Evolutionary conservation across 2,113 vertebrate genomes (phyloP), one percentile per base, ranked within the genome.

Genomic region (Atractosteus spatula): DNA sequence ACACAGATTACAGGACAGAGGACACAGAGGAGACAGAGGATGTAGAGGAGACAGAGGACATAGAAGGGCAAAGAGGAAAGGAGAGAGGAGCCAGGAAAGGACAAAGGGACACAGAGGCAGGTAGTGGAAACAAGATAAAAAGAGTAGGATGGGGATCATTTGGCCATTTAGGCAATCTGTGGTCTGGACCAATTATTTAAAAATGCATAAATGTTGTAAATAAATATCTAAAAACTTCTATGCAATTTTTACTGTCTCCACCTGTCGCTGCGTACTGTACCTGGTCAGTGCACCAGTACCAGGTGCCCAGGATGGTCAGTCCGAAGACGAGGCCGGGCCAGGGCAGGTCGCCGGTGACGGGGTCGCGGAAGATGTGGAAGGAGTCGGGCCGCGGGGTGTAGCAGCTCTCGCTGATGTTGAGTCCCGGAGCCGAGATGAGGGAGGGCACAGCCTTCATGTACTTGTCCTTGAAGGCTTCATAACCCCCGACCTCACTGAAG

Each of bases 231-330:
- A 29, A 29, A 29, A 29, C 17, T 29, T 29, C 17, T 29, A 29
- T 29, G 17, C 17, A 29, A 29, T 29, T 1, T 29, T 29, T 29
- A 29, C 17, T 29, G 17, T 29, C 17, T 29, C 17, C 17, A 29
- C 17, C 17, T 29, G 17, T 29, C 17, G 17, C 17, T 29, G 17
- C 17, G 17, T 29, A 29, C 17, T 29, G 74, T 89, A 99, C 97
- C 96, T 99, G 97, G 64, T 99, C 97, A 0, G 96, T 97, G 86
- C 97, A 99, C 95, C 95, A 99, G 81, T 98, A 99, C 97, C 97
- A 99, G 68, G 86, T 7, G 41, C 94, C 88, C 10, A 96, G 47
- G 79, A 99, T 93, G 73, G 88, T 86, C 45, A 98, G 69, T 44
- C 97, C 97, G 10, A 99, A 97, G 73, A 93, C 2, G 0, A 99